Base-by-base conservation (phyloP, 2,888 invertebrate genomes). In the Brachyopa scutellaris region DNA sequence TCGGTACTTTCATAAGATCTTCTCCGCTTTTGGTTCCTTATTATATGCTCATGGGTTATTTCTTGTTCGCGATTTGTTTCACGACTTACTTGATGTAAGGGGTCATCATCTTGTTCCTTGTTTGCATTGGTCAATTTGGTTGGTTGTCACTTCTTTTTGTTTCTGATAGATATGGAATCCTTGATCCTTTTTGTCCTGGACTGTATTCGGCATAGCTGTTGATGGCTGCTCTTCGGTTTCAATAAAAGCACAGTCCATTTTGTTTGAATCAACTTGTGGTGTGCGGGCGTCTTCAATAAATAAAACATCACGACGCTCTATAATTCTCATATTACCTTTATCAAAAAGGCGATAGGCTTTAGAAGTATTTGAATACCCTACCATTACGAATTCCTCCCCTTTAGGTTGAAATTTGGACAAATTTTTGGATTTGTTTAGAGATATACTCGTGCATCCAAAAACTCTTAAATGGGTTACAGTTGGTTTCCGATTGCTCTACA, bases 401-500 rank as follows among this genome's bases (percentile, higher is more conserved):
- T 62, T 83, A 13, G 79, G 17, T 6, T 45, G 15, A 53, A 79
- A 79, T 57, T 83, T 74, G 4, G 33, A 62, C 8, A 23, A 11
- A 1, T 1, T 1, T 21, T 45, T 47, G 2, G 45, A 2, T 47
- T 47, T 61, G 9, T 45, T 61, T 1, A 47, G 21, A 15, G 47
- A 21, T 17, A 62, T 8, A 9, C 21, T 21, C 21, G 47, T 47
- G 23, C 62, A 38, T 11, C 64, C 74, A 55, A 76, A 79, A 3
- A 59, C 69, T 40, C 57, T 57, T 1, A 77, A 36, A 53, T 62
- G 36, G 38, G n/a, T n/a, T n/a, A n/a, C n/a, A n/a, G n/a, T 47
- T 19, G 76, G 76, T 15, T 76, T 77, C 2, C 49, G 36, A 7
- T 55, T 66, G 8, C 17, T 72, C 83, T 79, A 84, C 8, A 59